Percentiles rank a stretch among this genome's conserved stretches.
phyloP scores from a whole-genome alignment of 2,888 invertebrate species.

The Eledona agricola region DNA sequence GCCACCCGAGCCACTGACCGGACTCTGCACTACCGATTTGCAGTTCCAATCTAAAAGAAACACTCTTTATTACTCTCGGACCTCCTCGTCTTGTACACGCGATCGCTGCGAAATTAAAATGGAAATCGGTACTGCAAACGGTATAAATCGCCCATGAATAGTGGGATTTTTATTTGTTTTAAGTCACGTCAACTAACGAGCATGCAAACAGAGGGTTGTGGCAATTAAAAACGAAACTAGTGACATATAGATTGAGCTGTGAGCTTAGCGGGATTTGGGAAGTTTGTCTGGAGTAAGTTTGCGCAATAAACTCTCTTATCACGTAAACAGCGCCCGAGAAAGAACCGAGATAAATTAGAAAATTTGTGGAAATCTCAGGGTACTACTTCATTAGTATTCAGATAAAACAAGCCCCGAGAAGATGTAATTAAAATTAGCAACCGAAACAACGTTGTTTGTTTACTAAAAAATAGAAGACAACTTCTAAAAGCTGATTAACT shows the following conservation, averaged over 20 bases:
- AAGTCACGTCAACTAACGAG: no score
- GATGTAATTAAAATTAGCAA: conserved; percentile 15
- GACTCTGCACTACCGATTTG: conserved; percentile 23
- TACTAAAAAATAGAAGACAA: conserved; percentile 20
- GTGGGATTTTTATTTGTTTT: no score
- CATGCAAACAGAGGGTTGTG: no score
- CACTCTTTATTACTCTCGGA: conserved; percentile 14
- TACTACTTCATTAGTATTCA: conserved; percentile 5
- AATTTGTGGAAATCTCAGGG: background rate
- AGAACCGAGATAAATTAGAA: conserved; percentile 3
- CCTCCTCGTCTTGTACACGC: conserved; percentile 11
- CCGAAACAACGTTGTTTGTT: background rate
- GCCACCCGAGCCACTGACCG: conserved; percentile 6
- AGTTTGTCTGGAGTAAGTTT: conserved; percentile 6
- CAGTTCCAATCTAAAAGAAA: conserved; percentile 29
- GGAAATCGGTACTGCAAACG: conserved; percentile 3
- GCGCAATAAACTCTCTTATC: conserved; percentile 10
- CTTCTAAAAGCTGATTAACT: no score
- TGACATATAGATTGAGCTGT: no score
- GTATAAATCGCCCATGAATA: conserved; percentile 14
- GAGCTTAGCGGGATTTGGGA: no score
- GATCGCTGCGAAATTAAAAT: conserved; percentile 9
- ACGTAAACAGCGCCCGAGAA: background rate
- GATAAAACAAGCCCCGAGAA: background rate
- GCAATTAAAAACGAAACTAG: no score